Base-by-base conservation (phyloP, 1,140 invertebrate genomes). In the Bicyclus anynana region DNA sequence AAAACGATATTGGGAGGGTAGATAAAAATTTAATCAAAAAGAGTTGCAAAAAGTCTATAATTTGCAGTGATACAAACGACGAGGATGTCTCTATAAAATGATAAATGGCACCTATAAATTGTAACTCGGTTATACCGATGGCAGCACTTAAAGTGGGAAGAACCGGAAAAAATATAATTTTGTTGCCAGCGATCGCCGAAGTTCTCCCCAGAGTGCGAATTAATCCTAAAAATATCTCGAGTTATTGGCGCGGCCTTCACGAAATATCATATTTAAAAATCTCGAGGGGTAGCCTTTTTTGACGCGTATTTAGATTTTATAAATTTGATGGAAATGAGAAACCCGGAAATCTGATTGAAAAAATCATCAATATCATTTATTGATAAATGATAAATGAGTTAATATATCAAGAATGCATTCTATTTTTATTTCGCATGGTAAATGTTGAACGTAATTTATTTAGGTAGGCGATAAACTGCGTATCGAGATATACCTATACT, bases 101-200 rank as follows among this genome's bases (percentile, higher is more conserved):
- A 84, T 78, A 77, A 86, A 84, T 80, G 74, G 49, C 23, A 53
- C 59, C 67, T 71, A 86, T 81, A 86, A 82, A 81, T 84, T 81
- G 76, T 80, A 82, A 81, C 62, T 58, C 62, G 64, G 59, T 64
- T 73, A 74, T 78, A 84, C 77, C 78, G 82, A 86, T 79, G 71
- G 66, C 64, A 70, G 59, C 65, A 38, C 37, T 38, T 38, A 38
- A 38, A 38, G 70, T 56, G 59, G 65, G 79, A 70, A 65, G 65
- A 67, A 78, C 77, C 82, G 76, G 38, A 82, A 84, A 84, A 55
- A 76, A 79, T 79, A 79, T 79, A 69, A 82, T 84, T 84, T 81
- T 66, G 72, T 79, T 74, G 77, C 65, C 69, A 77, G 61, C 63
- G 63, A 72, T 71, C 63, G 56, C 52, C 48, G 48, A 69, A 67